Percentiles rank a stretch among this genome's conserved stretches.
Evolutionary conservation across 2,113 vertebrate genomes (phyloP).

Genomic region (Serinus canaria): DNA sequence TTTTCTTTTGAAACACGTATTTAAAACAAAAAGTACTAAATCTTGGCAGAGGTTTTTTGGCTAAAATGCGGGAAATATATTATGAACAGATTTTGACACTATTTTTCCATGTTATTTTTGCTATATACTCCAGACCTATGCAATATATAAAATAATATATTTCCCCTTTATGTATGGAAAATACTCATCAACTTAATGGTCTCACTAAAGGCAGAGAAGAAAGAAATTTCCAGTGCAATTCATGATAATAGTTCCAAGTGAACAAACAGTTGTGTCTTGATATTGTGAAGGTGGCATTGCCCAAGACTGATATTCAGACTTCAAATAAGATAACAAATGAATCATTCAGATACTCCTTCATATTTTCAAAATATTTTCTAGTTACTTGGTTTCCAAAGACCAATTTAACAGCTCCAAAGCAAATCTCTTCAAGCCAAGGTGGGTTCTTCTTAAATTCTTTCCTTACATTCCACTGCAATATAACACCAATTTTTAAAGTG

Average conservation of each 20-base stretch:
- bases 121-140: neutral
- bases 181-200: neutral
- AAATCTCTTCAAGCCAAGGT: neutral
- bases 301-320: neutral
- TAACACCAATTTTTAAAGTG: neutral
- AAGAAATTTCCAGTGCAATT: neutral
- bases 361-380: neutral
- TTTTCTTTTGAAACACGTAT: neutral
- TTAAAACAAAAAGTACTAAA: neutral
- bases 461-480: neutral
- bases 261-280: neutral
- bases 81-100: conserved; percentile 7
- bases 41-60: neutral
- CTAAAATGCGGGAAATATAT: neutral
- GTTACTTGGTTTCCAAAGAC: neutral
- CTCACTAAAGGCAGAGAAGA: neutral
- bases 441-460: neutral
- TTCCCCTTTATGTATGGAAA: neutral
- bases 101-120: neutral
- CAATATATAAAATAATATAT: neutral
- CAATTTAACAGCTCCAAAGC: neutral
- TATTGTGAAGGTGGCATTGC: neutral
- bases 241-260: neutral
- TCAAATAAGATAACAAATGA: neutral
- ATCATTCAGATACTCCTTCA: neutral